Evolutionary conservation across 2,888 invertebrate species (phyloP).

Genomic region (Stenichneumon culpator): DNA sequence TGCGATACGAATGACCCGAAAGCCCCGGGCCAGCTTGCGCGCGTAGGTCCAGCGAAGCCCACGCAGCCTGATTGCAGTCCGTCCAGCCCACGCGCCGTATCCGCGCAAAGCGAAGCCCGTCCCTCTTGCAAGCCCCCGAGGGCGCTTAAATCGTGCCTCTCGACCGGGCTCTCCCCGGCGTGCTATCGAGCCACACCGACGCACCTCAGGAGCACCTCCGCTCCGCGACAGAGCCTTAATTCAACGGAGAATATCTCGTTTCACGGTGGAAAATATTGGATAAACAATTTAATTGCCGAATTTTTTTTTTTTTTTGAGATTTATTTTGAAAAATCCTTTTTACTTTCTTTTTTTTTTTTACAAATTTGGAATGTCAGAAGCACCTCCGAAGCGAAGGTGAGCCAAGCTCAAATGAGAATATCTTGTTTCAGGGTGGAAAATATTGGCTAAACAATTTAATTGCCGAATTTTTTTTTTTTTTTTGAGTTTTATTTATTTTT

Average conservation of each 20-base stretch:
- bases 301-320: neutral
- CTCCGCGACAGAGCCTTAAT: conserved; percentile 4
- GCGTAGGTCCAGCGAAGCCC: conserved; percentile 47
- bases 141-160: conserved; percentile 54
- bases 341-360: neutral
- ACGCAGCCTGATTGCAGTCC: conserved; percentile 63
- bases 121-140: conserved; percentile 48
- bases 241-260: neutral
- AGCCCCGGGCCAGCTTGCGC: conserved; percentile 58
- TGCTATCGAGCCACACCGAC: conserved; percentile 39
- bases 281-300: neutral
- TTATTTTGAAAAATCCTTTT: too few relatives aligned
- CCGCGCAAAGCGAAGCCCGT: conserved; percentile 15
- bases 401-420: too few relatives aligned
- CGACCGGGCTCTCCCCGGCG: conserved; percentile 27
- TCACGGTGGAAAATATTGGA: neutral
- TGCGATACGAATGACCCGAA: conserved; percentile 43
- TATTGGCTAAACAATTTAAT: too few relatives aligned
- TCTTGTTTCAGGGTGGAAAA: too few relatives aligned
- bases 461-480: too few relatives aligned
- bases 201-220: neutral
- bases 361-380: neutral
- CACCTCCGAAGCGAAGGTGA: too few relatives aligned
- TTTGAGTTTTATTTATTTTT: too few relatives aligned
- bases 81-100: conserved; percentile 32